Conservation (phyloP, 2,113 vertebrate species). For the Andinoacara biseriatus region DNA sequence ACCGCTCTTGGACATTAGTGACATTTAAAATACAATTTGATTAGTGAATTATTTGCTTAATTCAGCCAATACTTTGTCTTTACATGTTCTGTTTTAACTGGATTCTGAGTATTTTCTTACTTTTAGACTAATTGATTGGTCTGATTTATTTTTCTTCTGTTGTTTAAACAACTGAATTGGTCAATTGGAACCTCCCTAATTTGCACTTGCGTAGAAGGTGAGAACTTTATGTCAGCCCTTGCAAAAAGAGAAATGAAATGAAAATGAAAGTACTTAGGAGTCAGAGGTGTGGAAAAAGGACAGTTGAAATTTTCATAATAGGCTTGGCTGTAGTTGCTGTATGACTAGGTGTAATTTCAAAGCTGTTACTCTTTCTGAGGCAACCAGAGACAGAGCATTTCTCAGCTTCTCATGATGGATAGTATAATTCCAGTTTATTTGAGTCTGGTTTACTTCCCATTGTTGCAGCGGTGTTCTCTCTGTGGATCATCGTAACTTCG, state of each 20-base stretch:
- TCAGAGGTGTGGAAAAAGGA: neutral
- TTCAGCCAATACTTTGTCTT: accelerated
- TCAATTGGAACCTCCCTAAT: neutral
- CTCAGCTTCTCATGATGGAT: neutral
- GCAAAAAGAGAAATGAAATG: neutral
- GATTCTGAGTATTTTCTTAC: neutral
- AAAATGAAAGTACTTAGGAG: neutral
- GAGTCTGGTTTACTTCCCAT: neutral
- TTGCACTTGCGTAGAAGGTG: neutral
- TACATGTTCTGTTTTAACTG: no score
- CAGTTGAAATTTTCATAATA: no score
- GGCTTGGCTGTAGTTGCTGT: no score
- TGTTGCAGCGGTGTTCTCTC: neutral
- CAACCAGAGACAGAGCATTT: neutral
- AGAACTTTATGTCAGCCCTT: neutral
- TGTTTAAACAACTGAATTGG: neutral
- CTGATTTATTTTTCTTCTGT: neutral
- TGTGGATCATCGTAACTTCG: neutral
- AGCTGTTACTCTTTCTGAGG: no score
- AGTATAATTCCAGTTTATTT: neutral
- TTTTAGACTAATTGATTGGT: accelerated
- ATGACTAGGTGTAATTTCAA: no score
- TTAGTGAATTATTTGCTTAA: neutral
- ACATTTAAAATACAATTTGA: neutral
- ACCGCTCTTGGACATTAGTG: accelerated